Conservation (phyloP, 2,888 invertebrate species). For the Drosophila mayaguana region DNA sequence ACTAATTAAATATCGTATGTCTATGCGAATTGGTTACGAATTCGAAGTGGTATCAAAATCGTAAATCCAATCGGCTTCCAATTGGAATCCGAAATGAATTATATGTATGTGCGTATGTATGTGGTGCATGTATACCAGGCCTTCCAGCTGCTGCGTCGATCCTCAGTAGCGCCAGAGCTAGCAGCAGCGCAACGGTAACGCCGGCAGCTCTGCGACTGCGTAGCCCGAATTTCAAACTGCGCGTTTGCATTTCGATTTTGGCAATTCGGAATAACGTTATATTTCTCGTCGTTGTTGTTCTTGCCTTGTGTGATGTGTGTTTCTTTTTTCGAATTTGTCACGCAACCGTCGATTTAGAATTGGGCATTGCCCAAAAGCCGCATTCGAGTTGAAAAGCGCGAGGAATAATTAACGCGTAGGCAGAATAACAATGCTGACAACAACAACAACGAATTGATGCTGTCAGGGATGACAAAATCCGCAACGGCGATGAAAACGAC, state of each 20-base stretch:
- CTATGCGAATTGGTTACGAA: slow-evolving; percentile 65
- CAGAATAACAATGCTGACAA: slow-evolving; percentile 63
- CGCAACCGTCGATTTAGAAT: slow-evolving; percentile 68
- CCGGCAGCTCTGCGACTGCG: slow-evolving; percentile 38
- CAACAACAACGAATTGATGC: slow-evolving; percentile 11
- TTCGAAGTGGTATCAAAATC: slow-evolving; percentile 48
- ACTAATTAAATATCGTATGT: slow-evolving; percentile 56
- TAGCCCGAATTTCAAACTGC: slow-evolving; percentile 40
- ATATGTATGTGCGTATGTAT: slow-evolving; percentile 16
- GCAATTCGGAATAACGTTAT: slow-evolving; percentile 23
- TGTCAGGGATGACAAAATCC: slow-evolving; percentile 57
- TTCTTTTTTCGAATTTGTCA: slow-evolving; percentile 52
- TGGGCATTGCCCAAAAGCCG: slow-evolving; percentile 71
- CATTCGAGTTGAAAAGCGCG: slow-evolving; percentile 33
- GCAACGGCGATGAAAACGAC: slow-evolving; percentile 6
- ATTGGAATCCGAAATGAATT: slow-evolving; percentile 13
- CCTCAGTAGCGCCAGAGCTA: slow-evolving; percentile 53
- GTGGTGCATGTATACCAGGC: slow-evolving; percentile 58
- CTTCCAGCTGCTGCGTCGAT: slow-evolving; percentile 63
- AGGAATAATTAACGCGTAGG: slow-evolving; percentile 73
- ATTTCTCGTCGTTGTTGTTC: slow-evolving; percentile 15
- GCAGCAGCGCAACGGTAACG: slow-evolving; percentile 52
- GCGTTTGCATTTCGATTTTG: slow-evolving; percentile 65
- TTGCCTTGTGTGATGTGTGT: background rate
- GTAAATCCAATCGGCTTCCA: slow-evolving; percentile 17